phyloP scores from a whole-genome alignment of 2,888 invertebrate genomes.

The Trissolcus brochymenae region DNA sequence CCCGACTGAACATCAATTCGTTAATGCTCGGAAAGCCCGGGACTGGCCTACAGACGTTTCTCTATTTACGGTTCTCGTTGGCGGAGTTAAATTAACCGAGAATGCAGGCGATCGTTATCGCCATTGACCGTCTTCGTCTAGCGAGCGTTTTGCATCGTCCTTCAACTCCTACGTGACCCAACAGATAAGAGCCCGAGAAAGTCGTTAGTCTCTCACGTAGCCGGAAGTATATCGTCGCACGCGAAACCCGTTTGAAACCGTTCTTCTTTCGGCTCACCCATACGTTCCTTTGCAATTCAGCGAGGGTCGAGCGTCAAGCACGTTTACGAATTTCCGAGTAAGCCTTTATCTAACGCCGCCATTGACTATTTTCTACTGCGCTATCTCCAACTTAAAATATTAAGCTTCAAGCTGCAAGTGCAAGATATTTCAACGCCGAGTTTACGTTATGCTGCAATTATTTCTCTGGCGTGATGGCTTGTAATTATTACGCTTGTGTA shows the following conservation, averaged over 20 bases:
- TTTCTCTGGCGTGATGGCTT: constrained; percentile 50
- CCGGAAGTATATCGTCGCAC: constrained; percentile 73
- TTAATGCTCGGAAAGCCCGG: constrained; percentile 40
- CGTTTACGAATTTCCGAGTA: constrained; percentile 59
- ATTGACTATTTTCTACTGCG: constrained; percentile 58
- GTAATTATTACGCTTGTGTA: constrained; percentile 44
- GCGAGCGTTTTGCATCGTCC: constrained; percentile 60
- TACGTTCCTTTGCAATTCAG: constrained; percentile 61
- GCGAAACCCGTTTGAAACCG: constrained; percentile 66
- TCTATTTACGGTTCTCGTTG: constrained; percentile 72
- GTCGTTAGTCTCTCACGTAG: constrained; percentile 72
- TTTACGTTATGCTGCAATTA: constrained; percentile 48
- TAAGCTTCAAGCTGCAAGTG: constrained; percentile 50
- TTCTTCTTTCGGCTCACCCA: constrained; percentile 60
- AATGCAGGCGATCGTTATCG: constrained; percentile 69
- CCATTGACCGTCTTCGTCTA: constrained; percentile 56
- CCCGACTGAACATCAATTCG: constrained; percentile 41
- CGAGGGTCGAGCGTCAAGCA: constrained; percentile 62
- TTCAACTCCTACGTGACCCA: constrained; percentile 57
- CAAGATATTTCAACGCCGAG: constrained; percentile 50
- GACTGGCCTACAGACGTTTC: constrained; percentile 59
- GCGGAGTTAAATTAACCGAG: constrained; percentile 70
- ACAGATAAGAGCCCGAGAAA: constrained; percentile 73
- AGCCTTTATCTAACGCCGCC: constrained; percentile 58
- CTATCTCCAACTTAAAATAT: constrained; percentile 64